Conservation (phyloP, 2,888 invertebrate genomes). For the Drosophila mettleri region DNA sequence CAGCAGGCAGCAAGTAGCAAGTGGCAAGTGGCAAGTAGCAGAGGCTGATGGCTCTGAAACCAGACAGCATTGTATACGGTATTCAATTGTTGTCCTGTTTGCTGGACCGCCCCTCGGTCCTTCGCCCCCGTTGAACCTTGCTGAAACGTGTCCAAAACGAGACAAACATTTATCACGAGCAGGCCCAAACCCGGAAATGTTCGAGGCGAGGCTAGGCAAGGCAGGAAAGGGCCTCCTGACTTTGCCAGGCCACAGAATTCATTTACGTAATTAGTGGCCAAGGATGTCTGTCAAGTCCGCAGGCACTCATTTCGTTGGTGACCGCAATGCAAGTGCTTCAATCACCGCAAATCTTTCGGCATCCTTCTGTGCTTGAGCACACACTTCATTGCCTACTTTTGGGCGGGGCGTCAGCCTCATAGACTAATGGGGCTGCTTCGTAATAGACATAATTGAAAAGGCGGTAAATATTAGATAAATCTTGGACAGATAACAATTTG, state of each 20-base stretch:
- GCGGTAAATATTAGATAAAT: constrained; percentile 7
- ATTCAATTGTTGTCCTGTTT: constrained; percentile 56
- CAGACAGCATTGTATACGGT: constrained; percentile 66
- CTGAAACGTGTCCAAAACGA: constrained; percentile 28
- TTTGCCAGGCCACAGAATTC: constrained; percentile 60
- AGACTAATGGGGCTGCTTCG: constrained; percentile 22
- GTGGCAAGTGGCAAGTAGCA: constrained; percentile 22
- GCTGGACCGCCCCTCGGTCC: not conserved
- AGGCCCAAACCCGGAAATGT: constrained; percentile 34
- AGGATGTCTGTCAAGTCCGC: constrained; percentile 48
- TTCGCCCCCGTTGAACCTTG: not conserved
- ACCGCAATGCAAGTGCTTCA: constrained; percentile 66
- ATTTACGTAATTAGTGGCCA: constrained; percentile 77
- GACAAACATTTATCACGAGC: constrained; percentile 65
- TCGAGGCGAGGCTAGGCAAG: constrained; percentile 1
- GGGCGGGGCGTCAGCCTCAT: constrained; percentile 31
- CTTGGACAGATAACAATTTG: not conserved
- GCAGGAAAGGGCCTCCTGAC: constrained; percentile 19
- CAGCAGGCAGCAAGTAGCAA: constrained; percentile 22
- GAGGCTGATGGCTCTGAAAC: constrained; percentile 30
- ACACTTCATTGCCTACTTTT: constrained; percentile 51
- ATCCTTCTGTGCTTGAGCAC: constrained; percentile 6
- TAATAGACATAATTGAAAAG: constrained; percentile 20
- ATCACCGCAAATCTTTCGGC: constrained; percentile 60
- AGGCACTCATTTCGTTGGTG: constrained; percentile 42